Evolutionary conservation across 2,888 invertebrate species (phyloP), one percentile per base, ranked within the genome.

Genomic region (Hemithea aestivaria): DNA sequence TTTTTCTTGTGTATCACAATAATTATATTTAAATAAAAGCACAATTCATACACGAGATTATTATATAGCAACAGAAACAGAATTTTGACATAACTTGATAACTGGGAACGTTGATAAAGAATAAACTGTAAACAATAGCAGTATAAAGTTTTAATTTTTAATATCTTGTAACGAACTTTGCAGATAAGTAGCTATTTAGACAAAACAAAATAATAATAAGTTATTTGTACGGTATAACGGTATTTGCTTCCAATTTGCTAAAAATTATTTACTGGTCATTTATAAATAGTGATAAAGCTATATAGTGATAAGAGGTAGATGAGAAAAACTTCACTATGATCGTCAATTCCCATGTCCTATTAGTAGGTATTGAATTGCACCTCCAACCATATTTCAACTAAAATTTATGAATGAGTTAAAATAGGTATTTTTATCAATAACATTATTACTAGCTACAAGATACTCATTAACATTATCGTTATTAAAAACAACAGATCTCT

Each of bases 81-180:
- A 73, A 70, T 77, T 80, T 77, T 71, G 71, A 79, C 71, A 71
- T 69, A 67, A 65, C 58, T 66, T 68, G 77, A 81, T 82, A 80
- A 79, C 71, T 66, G 69, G 60, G 30, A 43, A 42, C 61, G 58
- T 50, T 57, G 80, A 82, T 82, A 83, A 80, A 70, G 62, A 73
- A 72, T 68, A 68, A 58, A 74, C 77, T 80, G 76, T 84, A 82
- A 85, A 85, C 79, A 84, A 78, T 75, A 62, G 69, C 60, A 62
- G 59, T 43, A 42, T 65, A 58, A 55, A 64, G 54, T 58, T 56
- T 58, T 59, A 58, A 59, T 60, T 58, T 56, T 58, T 59, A 58
- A 59, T 60, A 60, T 61, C 61, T 74, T 65, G 58, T 70, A 74
- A 75, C 73, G 74, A 75, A 76, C 69, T 72, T 47, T 53, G 48